Evolutionary conservation across 2,797 vertebrate genomes (phyloP), one percentile per base, ranked within the genome.

Genomic region (Acrossocheilus wenchowensis): DNA sequence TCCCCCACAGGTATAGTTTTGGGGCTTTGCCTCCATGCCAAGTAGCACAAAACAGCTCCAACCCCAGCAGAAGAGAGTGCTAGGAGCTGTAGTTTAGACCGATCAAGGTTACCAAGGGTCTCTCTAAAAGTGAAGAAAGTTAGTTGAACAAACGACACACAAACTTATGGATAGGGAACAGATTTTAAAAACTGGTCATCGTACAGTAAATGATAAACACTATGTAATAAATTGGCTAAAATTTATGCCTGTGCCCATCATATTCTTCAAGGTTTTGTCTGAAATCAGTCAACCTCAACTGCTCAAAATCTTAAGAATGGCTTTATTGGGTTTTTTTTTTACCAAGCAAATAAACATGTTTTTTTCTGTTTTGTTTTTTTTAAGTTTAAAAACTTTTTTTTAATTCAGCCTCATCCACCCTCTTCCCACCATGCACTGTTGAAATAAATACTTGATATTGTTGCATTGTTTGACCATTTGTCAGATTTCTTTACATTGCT

Each of bases 1-100:
- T 97, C 93, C 0, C 96, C 96, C 66, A 96, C 85, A 43, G 97
- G 96, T 72, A 97, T 89, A 10, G 86, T 96, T 90, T 92, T 93
- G 62, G 91, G 78, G 86, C 82, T 94, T 71, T 78, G 91, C 64
- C 89, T 94, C 79, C 89, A 90, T 14, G 92, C 52, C 8, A 94
- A n/a, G 92, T 95, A 97, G 74, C 89, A 93, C 84, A 96, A 86
- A 26, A 96, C 15, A 3, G 94, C 94, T 43, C 96, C 96, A 41
- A 92, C 82, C 54, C 94, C 96, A 64, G 96, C 81, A 1, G 93
- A 94, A n/a, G 96, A 93, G 3, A 95, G 83, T 19, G 93, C 89
- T 72, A 91, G 52, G 0, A 94, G 50, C 14, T 92, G 78, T 45
- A 88, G 91, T 81, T 90, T 3, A 91, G 91, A 84, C 83, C 19